These are phyloP conservation scores for Quiscalus mexicanus DNA, from an alignment of 2,113 vertebrate species.

Conservation along the genomic window DNA sequence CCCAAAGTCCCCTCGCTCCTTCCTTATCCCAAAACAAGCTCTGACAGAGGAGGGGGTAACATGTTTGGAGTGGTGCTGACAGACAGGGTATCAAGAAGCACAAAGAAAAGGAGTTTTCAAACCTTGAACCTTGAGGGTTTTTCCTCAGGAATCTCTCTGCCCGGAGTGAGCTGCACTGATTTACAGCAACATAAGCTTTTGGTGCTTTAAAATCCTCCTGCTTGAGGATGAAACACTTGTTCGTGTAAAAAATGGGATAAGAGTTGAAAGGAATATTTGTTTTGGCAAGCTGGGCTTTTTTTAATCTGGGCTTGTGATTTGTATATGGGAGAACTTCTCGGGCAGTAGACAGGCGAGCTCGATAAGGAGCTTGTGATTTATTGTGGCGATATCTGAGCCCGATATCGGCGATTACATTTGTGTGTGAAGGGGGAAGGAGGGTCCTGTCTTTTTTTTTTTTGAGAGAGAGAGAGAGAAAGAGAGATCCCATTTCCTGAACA, in stretches of 20 bases:
- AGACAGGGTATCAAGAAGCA: not conserved
- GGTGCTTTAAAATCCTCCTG: not conserved
- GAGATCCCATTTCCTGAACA: conserved; percentile 57
- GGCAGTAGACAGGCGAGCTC: not conserved
- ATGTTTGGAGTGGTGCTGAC: not conserved
- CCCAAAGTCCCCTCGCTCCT: not conserved
- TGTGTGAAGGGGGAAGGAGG: not conserved
- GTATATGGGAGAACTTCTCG: conserved; percentile 34
- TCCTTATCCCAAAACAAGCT: not conserved
- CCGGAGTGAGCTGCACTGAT: fast-evolving
- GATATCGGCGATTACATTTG: not conserved
- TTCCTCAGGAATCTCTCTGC: not conserved
- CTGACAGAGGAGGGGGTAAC: not conserved
- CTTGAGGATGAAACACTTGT: conserved; percentile 41
- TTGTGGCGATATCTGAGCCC: not conserved
- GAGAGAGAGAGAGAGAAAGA: not conserved
- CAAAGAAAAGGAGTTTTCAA: not conserved
- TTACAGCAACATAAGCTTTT: not conserved
- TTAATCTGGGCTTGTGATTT: conserved; percentile 31
- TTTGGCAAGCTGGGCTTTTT: conserved; percentile 32
- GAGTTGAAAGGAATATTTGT: conserved; percentile 47
- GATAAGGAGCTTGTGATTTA: conserved; percentile 35
- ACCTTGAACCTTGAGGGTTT: not conserved
- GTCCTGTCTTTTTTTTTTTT: not conserved
- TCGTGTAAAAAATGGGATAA: not conserved